Evolutionary conservation across 1,140 invertebrate genomes (phyloP), one percentile per base, ranked within the genome.

Genomic region (Papilio dardanus): DNA sequence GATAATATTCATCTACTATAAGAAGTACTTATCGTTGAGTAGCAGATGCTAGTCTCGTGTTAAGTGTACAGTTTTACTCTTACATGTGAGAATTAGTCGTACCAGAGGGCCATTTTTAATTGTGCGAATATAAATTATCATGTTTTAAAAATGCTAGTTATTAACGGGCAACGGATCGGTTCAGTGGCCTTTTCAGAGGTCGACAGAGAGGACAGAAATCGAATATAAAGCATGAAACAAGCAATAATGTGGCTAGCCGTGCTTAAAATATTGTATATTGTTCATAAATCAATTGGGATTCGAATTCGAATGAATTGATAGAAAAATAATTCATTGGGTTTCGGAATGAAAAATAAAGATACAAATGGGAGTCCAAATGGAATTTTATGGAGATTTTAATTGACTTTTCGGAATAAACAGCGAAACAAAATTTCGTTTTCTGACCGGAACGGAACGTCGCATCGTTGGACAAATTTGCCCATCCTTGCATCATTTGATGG

Each of bases 401-500:
- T 50, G 69, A 71, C 71, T 73, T 50, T 58, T 33, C 30, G 46
- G 46, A 73, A 73, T 73, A 73, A 73, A 58, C 71, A 73, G 50
- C 71, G 71, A 21, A 35, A 73, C 50, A 31, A 71, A 71, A 71
- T 73, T 73, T 54, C 71, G 71, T 54, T 54, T 73, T 6, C 71
- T 73, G 71, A 35, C 71, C 42, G 71, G 21, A n/a, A 46, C 16
- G n/a, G 12, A 58, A 54, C 71, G 8, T 73, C 30, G 46, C 67
- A 71, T 62, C 46, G 65, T 74, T 77, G 74, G 66, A 58, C 46
- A 58, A 73, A 74, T 58, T 77, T 77, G 14, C 69, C 69, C 79
- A 82, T 82, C 71, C 78, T 76, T 77, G 79, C 74, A 78, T 79
- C 77, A 83, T 75, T 82, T 79, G 77, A 81, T 83, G 76, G 78